Base-by-base conservation (phyloP, 2,888 invertebrate species). In the Lobophora halterata region DNA sequence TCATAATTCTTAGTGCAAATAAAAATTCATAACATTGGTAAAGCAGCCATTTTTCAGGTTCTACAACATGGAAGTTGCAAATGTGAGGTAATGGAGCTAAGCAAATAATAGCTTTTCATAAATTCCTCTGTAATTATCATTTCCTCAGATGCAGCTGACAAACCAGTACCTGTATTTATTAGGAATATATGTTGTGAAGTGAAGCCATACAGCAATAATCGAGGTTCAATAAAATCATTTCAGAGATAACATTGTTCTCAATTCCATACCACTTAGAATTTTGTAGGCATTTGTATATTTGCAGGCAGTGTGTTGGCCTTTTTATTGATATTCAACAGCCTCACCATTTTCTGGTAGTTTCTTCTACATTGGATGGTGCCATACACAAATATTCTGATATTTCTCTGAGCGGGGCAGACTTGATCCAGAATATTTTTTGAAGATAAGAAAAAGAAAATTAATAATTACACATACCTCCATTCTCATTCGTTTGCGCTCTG, bases 401-500 rank as follows among this genome's bases (percentile, higher is more conserved):
- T 27, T 14, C 19, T 32, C 20, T 17, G 21, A 20, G 25, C 18
- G 16, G 14, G 14, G 24, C 31, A 28, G 23, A 16, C 16, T 21
- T 43, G 13, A 16, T 33, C 37, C 33, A 42, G 12, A 41, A 14
- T 13, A 28, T 20, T 10, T 11, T 11, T 14, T 27, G n/a, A 5
- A 25, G 21, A 5, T 18, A 20, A 14, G 5, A 30, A 5, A 13
- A 25, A 8, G 8, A 25, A 14, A 5, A 23, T 23, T 24, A 8
- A 29, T 33, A 46, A 34, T 27, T 32, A 52, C 63, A 82, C 83
- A 76, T 58, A 91, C 91, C 88, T 91, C 91, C 55, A 89, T 81
- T 61, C 91, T 89, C 76, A 90, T 86, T 68, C 91, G 80, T 71
- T 91, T 91, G 38, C 91, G 82, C 27, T 91, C 91, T 26, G 91